Base-by-base conservation (phyloP, 2,888 invertebrate genomes). In the Acrobasis consociella region DNA sequence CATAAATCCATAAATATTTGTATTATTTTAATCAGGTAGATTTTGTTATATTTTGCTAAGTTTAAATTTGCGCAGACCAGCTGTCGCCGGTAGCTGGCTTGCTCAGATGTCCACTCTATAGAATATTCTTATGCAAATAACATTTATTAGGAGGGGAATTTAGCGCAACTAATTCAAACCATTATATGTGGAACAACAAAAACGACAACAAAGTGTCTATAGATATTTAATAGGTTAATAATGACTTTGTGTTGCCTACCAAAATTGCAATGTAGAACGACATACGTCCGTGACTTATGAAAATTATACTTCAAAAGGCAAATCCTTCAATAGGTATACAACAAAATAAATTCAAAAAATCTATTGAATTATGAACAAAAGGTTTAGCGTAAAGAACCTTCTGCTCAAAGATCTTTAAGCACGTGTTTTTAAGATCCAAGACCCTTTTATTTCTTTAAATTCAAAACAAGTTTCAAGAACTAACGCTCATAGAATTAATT, bases 101-200 rank as follows among this genome's bases (percentile, higher is more conserved):
- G 5, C 39, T 42, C 16, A 17, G 16, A 39, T 39, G 55, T 56
- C 55, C 55, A 56, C 42, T 56, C 39, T 16, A 56, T 17, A 42
- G 39, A 11, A 39, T 16, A 39, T 56, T 56, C 16, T 56, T 11
- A 56, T 56, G 55, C 55, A 56, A 56, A 56, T 39, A 16, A 42
- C 55, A 56, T 56, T 56, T 56, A 56, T 38, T 56, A 56, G 17
- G 42, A 56, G 55, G 39, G 55, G 55, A 56, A 56, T 42, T 56
- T 42, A 56, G 42, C 39, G 55, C n/a, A 10, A 16, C 55, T 5
- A 39, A 39, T 42, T 39, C 39, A 39, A n/a, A 39, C 55, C 39
- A 39, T 8, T 10, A 56, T 56, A 42, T 56, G 13, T 15, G 17
- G 55, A 42, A 39, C 16, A 53, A 15, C 53, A 16, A 56, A 56